Conservation (phyloP, 2,113 vertebrate genomes). For the Heloderma charlesbogerti region DNA sequence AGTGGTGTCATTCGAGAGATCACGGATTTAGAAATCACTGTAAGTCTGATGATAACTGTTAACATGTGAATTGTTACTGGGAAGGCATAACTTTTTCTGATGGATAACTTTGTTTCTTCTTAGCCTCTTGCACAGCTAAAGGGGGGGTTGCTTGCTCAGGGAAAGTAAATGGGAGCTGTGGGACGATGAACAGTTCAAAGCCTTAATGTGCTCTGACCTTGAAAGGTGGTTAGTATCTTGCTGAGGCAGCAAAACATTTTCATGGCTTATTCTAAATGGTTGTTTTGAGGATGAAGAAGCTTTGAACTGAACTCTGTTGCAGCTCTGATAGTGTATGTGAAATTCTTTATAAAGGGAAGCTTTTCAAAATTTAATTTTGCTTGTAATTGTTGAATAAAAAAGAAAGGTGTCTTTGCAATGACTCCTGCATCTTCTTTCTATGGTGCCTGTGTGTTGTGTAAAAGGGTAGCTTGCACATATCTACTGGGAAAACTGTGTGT, state of each 20-base stretch:
- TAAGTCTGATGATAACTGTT: constrained; percentile 71
- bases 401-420: not conserved
- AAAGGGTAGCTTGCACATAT: not conserved
- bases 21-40: constrained; percentile 91
- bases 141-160: accelerated
- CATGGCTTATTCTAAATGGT: accelerated
- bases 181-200: not conserved
- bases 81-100: not conserved
- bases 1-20: constrained; percentile 89
- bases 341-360: too few relatives aligned
- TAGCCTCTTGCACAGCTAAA: accelerated
- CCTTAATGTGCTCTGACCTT: not conserved
- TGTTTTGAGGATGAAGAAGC: accelerated
- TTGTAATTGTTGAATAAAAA: not conserved
- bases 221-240: not conserved
- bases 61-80: accelerated
- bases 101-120: accelerated
- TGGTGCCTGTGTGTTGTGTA: not conserved
- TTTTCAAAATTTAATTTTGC: not conserved
- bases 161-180: not conserved
- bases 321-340: too few relatives aligned
- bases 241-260: accelerated
- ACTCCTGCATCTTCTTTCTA: not conserved
- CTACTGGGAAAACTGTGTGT: not conserved
- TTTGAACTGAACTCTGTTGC: not conserved